Base-by-base conservation (phyloP, 2,797 vertebrate genomes). In the Furcifer pardalis region DNA sequence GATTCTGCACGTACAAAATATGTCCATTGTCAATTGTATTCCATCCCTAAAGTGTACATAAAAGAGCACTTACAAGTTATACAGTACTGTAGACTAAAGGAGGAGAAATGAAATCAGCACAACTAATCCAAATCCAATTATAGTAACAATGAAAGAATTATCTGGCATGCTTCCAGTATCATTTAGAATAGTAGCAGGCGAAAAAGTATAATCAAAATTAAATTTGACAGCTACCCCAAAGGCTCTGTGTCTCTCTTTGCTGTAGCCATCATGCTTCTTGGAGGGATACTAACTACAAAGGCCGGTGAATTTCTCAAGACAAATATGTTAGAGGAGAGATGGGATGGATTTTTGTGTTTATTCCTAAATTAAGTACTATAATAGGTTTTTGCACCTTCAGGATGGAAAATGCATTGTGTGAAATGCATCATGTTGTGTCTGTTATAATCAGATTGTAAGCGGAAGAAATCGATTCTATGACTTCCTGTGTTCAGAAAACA, bases 131-230 rank as follows among this genome's bases (percentile, higher is more conserved):
- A 32, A 59, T 49, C 46, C 37, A 37, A 52, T 79, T 79, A 52
- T 59, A 79, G 17, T 84, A 46, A 79, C 68, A 65, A 42, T 52
- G 59, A 40, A 40, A 63, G 68, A 84, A 32, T n/a, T 40, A 79
- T 49, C 35, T 79, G 77, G 46, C 83, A 40, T 35, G 63, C 27
- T 66, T 65, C 83, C 60, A 73, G 17, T 42, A 76, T 66, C 27
- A 76, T 83, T 83, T 77, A 68, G 46, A 68, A 56, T 68, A 32
- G 27, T 56, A 59, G 19, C 59, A 79, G 59, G 79, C 73, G 44
- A 79, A 42, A 79, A 74, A 84, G 27, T 73, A 44, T 49, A 79
- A 52, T 79, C 59, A 79, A 65, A 79, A 84, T 84, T 73, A 79
- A 65, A 84, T 72, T 42, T 84, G 83, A 79, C 69, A 79, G 69